A percentile compares a stretch with the other conserved stretches of the same genome.
Conservation (phyloP, 2,888 invertebrate genomes). For the Ditylenchus weischeri region DNA sequence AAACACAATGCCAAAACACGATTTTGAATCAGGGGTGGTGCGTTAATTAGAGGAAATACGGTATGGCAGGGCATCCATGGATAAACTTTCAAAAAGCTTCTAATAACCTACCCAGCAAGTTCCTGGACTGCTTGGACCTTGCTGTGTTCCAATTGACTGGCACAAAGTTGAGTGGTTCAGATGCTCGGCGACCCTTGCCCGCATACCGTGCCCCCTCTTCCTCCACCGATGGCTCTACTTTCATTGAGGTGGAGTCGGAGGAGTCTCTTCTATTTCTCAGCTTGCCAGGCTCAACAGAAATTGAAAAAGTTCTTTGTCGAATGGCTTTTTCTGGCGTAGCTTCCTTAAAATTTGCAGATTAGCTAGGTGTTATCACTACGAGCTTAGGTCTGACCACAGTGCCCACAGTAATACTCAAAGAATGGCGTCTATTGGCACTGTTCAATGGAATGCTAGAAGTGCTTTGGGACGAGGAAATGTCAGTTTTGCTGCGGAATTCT, state of each 20-base stretch:
- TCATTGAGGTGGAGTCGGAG: not conserved
- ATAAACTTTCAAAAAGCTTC: too few species aligned
- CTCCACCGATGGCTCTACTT: not conserved
- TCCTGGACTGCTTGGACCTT: not conserved
- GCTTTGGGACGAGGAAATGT: slow-evolving; percentile 15
- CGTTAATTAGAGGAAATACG: too few species aligned
- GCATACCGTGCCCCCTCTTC: not conserved
- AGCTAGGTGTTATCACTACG: not conserved
- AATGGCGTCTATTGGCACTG: slow-evolving; percentile 21
- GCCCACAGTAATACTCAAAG: slow-evolving; percentile 30
- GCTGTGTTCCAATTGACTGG: not conserved
- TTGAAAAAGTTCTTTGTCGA: slow-evolving; percentile 23
- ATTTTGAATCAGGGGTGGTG: too few species aligned
- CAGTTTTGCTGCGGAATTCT: slow-evolving; percentile 27
- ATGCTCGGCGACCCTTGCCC: not conserved
- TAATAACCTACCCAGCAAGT: not conserved
- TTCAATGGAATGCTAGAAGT: not conserved
- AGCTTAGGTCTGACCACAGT: slow-evolving; percentile 8
- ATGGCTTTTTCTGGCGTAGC: slow-evolving; percentile 80
- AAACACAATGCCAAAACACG: too few species aligned
- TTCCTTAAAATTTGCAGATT: slow-evolving; percentile 71
- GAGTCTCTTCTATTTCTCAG: not conserved
- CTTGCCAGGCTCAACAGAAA: slow-evolving; percentile 63
- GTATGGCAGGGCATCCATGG: too few species aligned
- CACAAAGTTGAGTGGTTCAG: slow-evolving; percentile 8